phyloP scores from a whole-genome alignment of 1,140 invertebrate species.

The Saxidomus purpurata region DNA sequence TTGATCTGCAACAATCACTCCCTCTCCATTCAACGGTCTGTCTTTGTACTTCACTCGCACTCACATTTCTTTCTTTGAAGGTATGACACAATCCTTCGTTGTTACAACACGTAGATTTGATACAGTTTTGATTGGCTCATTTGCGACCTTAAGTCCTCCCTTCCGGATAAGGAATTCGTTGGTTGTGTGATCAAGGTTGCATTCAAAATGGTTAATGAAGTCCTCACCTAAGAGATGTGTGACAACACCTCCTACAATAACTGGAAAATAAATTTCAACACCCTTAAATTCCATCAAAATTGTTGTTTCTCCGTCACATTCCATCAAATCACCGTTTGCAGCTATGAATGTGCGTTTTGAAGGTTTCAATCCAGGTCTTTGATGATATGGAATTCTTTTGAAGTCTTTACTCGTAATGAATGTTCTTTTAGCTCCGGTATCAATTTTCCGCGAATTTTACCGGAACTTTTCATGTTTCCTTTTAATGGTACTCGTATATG shows the following conservation, averaged over 20 bases:
- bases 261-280: conserved; percentile 50
- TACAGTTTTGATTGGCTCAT: background rate
- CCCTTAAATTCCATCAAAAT: conserved; percentile 54
- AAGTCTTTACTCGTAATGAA: conserved; percentile 49
- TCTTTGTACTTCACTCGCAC: too few relatives aligned
- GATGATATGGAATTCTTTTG: conserved; percentile 34
- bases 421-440: conserved; percentile 65
- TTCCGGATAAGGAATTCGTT: background rate
- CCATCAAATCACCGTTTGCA: conserved; percentile 35
- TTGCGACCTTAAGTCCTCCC: background rate
- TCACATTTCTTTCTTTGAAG: too few relatives aligned
- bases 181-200: conserved; percentile 48
- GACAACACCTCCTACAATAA: conserved; percentile 65
- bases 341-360: conserved; percentile 29
- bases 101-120: conserved; percentile 22
- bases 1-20: too few relatives aligned
- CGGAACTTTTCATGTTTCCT: conserved; percentile 55
- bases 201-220: conserved; percentile 49
- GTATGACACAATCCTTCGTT: background rate
- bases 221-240: conserved; percentile 51
- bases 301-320: conserved; percentile 22
- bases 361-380: conserved; percentile 60
- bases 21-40: too few relatives aligned
- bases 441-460: conserved; percentile 66
- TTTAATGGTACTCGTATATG: conserved; percentile 6